Evolutionary conservation across 1,140 invertebrate species (phyloP).

Genomic region (Whitmania pigra): DNA sequence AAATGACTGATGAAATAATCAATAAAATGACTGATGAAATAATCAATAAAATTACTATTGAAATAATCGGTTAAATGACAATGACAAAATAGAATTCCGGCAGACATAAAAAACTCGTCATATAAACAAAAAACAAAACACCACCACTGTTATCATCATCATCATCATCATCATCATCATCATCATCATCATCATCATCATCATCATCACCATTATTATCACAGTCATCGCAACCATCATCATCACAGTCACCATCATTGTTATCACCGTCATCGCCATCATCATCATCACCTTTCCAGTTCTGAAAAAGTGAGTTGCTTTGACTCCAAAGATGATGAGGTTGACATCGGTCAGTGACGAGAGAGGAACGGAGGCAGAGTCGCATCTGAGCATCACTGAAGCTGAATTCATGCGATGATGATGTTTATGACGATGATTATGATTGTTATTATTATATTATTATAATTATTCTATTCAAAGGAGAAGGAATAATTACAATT

Average conservation of each 20-base stretch:
- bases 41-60: background rate
- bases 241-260: too few relatives aligned
- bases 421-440: too few relatives aligned
- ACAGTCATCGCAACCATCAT: too few relatives aligned
- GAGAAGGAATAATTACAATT: too few relatives aligned
- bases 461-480: too few relatives aligned
- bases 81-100: background rate
- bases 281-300: constrained; percentile 10
- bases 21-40: too few relatives aligned
- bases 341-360: background rate
- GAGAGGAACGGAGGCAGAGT: background rate
- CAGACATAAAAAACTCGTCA: too few relatives aligned
- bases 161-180: constrained; percentile 15
- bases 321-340: constrained; percentile 2
- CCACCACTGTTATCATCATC: constrained; percentile 15
- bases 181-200: constrained; percentile 10
- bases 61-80: background rate
- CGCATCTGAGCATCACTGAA: background rate
- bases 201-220: too few relatives aligned
- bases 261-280: too few relatives aligned
- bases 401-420: background rate
- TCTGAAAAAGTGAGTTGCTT: background rate
- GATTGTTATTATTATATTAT: too few relatives aligned
- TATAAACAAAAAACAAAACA: too few relatives aligned
- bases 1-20: background rate